Evolutionary conservation across 2,797 vertebrate genomes (phyloP), one percentile per base, ranked within the genome.

Genomic region (Manis crassicaudata): DNA sequence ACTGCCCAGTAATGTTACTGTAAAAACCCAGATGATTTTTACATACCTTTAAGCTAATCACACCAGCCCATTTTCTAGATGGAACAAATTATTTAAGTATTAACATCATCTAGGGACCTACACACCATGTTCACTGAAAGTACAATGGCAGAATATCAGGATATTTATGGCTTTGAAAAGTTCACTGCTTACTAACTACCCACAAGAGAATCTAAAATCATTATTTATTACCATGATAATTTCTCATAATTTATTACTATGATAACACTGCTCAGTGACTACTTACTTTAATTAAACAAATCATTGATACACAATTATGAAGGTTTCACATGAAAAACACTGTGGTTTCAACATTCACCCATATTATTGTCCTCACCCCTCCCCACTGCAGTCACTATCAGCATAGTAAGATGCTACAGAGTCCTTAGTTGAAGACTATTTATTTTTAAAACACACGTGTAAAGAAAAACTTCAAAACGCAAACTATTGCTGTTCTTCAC

Each of bases 131-230:
- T 40, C n/a, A 94, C 52, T 84, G 65, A 40, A 72, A 95, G n/a
- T 63, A 37, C 27, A 89, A 62, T 17, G 40, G 50, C 50, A 91
- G 50, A 82, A 79, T 50, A 88, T 62, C 60, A 96, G 23, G 25
- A 32, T 70, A 85, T 63, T 25, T 79, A 82, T 18, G 92, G 37
- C 29, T 88, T 43, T 79, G 52, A 76, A 89, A 95, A 95, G 46
- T 58, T 92, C 23, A 40, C 25, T 72, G 20, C 25, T n/a, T 37
- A 35, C 52, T 67, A 87, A 35, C 7, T 62, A 68, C 25, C 6
- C 17, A 79, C 27, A 62, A 82, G 40, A 84, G 35, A 35, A 65
- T 14, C 40, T 68, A 88, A 95, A 92, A 92, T 43, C 17, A 80
- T 37, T 76, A 83, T 18, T 90, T 60, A 52, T 86, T 35, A 56